Base-by-base conservation (phyloP, 2,888 invertebrate species). In the Parnassius apollo region DNA sequence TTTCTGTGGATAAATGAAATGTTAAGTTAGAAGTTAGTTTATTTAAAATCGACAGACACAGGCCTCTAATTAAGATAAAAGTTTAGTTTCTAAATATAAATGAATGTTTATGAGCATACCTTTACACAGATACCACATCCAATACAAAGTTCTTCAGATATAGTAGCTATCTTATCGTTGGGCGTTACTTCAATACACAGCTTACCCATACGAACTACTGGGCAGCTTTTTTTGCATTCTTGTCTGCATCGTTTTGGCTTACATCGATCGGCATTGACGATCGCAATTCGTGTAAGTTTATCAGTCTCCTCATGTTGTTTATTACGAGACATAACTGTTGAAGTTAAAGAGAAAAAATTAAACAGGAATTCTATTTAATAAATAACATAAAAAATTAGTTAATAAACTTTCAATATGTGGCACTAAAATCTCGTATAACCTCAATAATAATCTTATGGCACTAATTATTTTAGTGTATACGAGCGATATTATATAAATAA, bases 81-180 rank as follows among this genome's bases (percentile, higher is more conserved):
- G 18, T 18, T 18, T 44, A 11, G 9, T 44, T 44, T 11, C 2
- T 44, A 44, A 44, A 11, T 11, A 10, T 44, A 44, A n/a, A 45
- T 25, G 44, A 25, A 42, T 9, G 56, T 51, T 25, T 59, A 42
- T 55, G 2, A 25, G 22, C 46, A 46, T 18, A 58, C 98, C 95
- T 99, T 99, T 65, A 98, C 97, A 93, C 99, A 99, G 78, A 99
- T 99, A 95, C 99, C 99, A 91, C 99, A 99, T 77, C 99, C 99
- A 77, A 99, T 99, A 88, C 99, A 99, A 4, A 99, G 93, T 85
- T 99, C 98, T 90, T 99, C 99, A 55, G 99, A 99, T 82, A 99
- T 97, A 52, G 96, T 95, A 49, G 99, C 98, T 73, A 99, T 98
- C 92, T 99, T 99, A 77, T 97, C 98, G 76, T 97, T 97, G 11